Percentiles rank a stretch among this genome's conserved stretches.
These are phyloP conservation scores for Xanthia togata DNA, from an alignment of 2,888 invertebrate genomes.

Conservation along the genomic window DNA sequence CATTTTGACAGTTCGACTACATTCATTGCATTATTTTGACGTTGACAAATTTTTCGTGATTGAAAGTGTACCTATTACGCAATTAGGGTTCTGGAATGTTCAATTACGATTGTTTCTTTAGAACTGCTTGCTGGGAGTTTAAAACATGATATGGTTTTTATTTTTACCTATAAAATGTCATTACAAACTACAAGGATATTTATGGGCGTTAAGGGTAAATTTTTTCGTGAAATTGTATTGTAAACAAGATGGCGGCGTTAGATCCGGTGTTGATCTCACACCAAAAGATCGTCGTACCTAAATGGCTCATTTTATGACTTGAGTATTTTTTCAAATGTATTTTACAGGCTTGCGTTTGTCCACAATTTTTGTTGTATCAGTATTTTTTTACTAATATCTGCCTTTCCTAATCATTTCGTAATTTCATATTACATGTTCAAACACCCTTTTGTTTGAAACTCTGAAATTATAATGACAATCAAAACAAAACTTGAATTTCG, in stretches of 20 bases:
- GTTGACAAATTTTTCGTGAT: no score
- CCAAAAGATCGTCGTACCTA: not conserved
- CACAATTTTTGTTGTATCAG: not conserved
- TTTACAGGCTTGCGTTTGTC: not conserved
- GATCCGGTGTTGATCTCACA: not conserved
- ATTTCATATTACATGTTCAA: not conserved
- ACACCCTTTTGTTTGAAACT: conserved; percentile 14
- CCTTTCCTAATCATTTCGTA: not conserved
- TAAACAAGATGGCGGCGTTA: not conserved
- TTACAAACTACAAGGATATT: not conserved
- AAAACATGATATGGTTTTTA: not conserved
- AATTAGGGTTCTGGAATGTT: not conserved
- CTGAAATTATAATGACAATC: not conserved
- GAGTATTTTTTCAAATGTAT: not conserved
- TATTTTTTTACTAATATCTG: not conserved
- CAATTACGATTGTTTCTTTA: not conserved
- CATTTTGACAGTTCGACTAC: no score
- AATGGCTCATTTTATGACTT: not conserved
- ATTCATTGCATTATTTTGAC: no score
- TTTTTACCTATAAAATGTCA: not conserved
- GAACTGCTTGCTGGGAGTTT: not conserved
- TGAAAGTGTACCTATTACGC: no score
- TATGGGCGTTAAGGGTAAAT: no score
- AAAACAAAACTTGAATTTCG: conserved; percentile 12
- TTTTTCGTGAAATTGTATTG: not conserved